Percentiles rank a stretch among this genome's conserved stretches.
These are phyloP conservation scores for Aleiodes alternator DNA, from an alignment of 2,888 invertebrate genomes.

Conservation along the genomic window DNA sequence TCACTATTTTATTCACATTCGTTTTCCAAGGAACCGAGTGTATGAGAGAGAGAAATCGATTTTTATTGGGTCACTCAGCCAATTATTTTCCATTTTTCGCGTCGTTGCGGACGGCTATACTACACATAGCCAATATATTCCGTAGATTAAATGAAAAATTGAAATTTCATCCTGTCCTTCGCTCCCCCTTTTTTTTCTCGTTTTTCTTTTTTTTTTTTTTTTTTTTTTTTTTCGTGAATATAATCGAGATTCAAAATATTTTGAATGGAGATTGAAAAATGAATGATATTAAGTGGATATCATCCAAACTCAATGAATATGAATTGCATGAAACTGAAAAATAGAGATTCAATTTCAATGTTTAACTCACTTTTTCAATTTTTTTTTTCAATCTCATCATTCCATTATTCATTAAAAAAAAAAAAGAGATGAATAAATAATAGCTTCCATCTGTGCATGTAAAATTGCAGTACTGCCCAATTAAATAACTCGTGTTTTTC, in stretches of 20 bases:
- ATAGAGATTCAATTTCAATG: constrained; percentile 37
- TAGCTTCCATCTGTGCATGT: not conserved
- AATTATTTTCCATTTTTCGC: constrained; percentile 34
- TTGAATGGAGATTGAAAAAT: constrained; percentile 29
- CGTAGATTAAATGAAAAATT: constrained; percentile 46
- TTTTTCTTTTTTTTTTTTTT: constrained; percentile 35
- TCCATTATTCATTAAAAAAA: not conserved
- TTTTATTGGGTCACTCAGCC: constrained; percentile 29
- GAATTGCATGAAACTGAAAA: constrained; percentile 5
- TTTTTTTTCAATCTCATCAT: not conserved
- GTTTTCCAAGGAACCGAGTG: not conserved
- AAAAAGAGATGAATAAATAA: constrained; percentile 12
- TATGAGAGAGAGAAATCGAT: constrained; percentile 9
- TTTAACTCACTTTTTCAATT: not conserved
- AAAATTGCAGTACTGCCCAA: constrained; percentile 7
- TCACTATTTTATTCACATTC: constrained; percentile 4
- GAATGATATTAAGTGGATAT: constrained; percentile 27
- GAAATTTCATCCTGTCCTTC: constrained; percentile 36
- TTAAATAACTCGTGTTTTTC: constrained; percentile 40
- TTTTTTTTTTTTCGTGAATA: constrained; percentile 1
- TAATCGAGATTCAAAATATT: constrained; percentile 32
- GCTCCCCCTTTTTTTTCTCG: constrained; percentile 30
- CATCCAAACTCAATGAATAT: not conserved
- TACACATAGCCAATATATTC: constrained; percentile 15
- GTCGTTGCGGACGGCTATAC: constrained; percentile 28